Conservation (phyloP, 2,888 invertebrate genomes). For the Quadroppia sp. region DNA sequence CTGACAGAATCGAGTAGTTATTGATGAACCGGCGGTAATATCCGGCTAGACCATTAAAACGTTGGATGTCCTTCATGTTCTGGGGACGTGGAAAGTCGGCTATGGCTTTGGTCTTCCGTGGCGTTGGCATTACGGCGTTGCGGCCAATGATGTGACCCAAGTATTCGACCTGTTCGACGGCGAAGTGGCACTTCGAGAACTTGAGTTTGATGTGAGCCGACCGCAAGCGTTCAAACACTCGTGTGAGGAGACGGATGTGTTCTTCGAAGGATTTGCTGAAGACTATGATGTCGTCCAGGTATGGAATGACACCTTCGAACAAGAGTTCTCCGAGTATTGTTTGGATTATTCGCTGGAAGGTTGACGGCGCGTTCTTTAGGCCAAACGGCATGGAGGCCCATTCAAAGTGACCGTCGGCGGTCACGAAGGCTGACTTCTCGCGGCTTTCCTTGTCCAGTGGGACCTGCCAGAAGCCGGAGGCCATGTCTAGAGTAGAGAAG, state of each 20-base stretch:
- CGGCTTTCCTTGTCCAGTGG: background rate
- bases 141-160: background rate
- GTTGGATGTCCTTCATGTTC: background rate
- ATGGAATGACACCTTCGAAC: background rate
- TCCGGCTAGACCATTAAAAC: constrained; percentile 9
- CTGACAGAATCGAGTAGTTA: background rate
- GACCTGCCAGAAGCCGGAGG: background rate
- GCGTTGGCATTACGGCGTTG: background rate
- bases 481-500: background rate
- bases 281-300: background rate
- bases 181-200: background rate
- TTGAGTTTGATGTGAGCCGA: background rate
- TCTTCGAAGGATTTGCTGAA: background rate
- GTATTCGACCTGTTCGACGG: background rate
- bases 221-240: background rate
- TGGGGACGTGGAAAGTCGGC: background rate
- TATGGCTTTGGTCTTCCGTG: background rate
- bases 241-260: background rate
- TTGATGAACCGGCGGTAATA: constrained; percentile 19
- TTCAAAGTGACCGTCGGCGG: background rate
- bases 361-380: background rate
- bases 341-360: background rate
- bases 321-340: background rate
- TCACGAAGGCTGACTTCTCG: background rate
- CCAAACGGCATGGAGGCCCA: background rate